Evolutionary conservation across 2,797 vertebrate species (phyloP), one percentile per base, ranked within the genome.

Genomic region (Gymnocypris eckloni): DNA sequence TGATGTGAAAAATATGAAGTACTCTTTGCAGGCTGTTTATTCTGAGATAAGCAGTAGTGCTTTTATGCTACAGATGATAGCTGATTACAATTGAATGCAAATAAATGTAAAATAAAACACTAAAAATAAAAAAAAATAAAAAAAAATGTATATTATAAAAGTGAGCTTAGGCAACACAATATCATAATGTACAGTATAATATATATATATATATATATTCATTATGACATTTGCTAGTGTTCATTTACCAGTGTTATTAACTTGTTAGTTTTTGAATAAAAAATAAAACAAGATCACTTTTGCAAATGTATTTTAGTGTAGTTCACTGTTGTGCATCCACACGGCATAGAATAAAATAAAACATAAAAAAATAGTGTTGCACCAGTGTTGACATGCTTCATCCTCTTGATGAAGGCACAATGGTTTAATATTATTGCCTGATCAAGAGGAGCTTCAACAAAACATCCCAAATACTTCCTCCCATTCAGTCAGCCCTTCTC

Each of bases 381-480:
- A 39, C 39, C 39, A 41, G 39, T n/a, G 22, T 59, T 61, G n/a
- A 54, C 16, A 54, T 4, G 11, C 25, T 64, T 28, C 61, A 64
- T 28, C 25, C 25, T 28, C 25, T 28, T 28, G 12, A 64, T 64
- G 6, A 28, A 66, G 61, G 12, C 61, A 66, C 61, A 66, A 7
- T 33, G 72, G 41, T 84, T 84, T 41, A 84, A 80, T 83, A 75
- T 45, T 41, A 73, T 33, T 73, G 45, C 41, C 48, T 33, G 41
- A 81, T 82, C 78, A 61, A 64, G 43, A 84, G 85, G 52, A 48
- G 59, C 78, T 76, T 71, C 9, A 77, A 80, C 79, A 72, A 82
- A 87, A 82, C 72, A 71, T 69, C 52, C 18, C 81, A 56, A 79
- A 72, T 45, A 86, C 88, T 84, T 84, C 71, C 78, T 77, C 71